A percentile compares a stretch with the other conserved stretches of the same genome.
phyloP scores from a whole-genome alignment of 2,797 vertebrate genomes.

The Babyrousa celebensis region DNA sequence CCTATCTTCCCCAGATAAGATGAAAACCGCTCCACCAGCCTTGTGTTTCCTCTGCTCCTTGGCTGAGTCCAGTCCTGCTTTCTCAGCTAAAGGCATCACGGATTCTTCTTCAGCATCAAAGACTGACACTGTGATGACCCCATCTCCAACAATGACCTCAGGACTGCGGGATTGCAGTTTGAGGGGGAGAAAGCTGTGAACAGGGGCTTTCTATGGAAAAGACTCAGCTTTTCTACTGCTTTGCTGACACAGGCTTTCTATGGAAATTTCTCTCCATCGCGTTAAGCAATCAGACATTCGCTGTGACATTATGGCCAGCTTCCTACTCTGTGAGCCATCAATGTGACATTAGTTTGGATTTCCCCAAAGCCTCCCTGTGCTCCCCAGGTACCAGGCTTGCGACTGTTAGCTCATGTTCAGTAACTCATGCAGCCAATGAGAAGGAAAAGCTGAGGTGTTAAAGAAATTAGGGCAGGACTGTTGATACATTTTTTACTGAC shows the following conservation, averaged over 20 bases:
- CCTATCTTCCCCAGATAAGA: background rate
- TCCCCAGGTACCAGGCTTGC: background rate
- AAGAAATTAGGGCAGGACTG: conserved; percentile 70
- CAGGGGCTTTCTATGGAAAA: background rate
- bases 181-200: background rate
- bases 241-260: background rate
- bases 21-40: background rate
- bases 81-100: background rate
- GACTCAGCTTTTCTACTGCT: background rate
- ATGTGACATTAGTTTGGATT: background rate
- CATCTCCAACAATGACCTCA: background rate
- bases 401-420: background rate
- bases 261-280: background rate
- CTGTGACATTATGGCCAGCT: background rate
- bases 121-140: background rate
- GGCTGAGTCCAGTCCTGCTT: background rate
- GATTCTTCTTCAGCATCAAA: background rate
- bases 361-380: background rate
- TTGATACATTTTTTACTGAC: conserved; percentile 42
- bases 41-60: background rate
- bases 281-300: conserved; percentile 1
- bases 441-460: background rate
- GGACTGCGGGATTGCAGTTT: background rate
- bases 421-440: background rate
- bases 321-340: background rate